Conservation (phyloP, 2,797 vertebrate genomes). For the Alauda arvensis region DNA sequence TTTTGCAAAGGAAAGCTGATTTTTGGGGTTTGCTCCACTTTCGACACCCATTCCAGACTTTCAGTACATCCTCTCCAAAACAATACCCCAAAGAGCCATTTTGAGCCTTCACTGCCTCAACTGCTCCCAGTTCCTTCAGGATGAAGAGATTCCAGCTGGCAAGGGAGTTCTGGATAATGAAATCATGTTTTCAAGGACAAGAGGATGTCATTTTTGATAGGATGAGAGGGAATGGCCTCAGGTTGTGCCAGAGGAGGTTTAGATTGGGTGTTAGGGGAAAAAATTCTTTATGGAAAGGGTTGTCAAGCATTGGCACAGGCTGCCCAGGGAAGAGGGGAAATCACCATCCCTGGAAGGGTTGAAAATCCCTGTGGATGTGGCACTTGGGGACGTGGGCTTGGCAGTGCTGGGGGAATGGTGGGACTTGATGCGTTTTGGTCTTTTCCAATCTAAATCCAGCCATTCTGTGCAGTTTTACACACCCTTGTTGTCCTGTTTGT, state of each 20-base stretch:
- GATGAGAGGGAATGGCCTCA: neutral
- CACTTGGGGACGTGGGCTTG: neutral
- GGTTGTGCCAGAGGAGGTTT: neutral
- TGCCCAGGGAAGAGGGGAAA: neutral
- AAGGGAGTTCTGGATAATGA: neutral
- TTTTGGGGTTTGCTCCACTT: neutral
- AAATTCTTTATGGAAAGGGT: neutral
- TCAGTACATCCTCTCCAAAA: neutral
- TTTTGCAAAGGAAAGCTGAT: neutral
- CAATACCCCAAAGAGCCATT: neutral
- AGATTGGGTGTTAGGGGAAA: neutral
- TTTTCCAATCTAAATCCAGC: neutral
- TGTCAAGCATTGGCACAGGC: neutral
- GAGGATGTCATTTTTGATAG: neutral
- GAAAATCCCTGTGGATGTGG: neutral
- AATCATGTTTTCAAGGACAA: neutral
- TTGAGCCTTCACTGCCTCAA: neutral
- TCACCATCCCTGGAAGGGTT: neutral
- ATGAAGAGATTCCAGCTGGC: neutral
- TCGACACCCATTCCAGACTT: neutral
- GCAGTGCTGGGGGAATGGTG: neutral
- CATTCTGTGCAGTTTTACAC: neutral
- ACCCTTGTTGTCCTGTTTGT: accelerated
- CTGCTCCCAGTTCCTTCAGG: neutral
- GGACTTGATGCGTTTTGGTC: neutral